Evolutionary conservation across 1,140 invertebrate genomes (phyloP).

Genomic region (roundworm (Caenorhabditis elegans)): DNA sequence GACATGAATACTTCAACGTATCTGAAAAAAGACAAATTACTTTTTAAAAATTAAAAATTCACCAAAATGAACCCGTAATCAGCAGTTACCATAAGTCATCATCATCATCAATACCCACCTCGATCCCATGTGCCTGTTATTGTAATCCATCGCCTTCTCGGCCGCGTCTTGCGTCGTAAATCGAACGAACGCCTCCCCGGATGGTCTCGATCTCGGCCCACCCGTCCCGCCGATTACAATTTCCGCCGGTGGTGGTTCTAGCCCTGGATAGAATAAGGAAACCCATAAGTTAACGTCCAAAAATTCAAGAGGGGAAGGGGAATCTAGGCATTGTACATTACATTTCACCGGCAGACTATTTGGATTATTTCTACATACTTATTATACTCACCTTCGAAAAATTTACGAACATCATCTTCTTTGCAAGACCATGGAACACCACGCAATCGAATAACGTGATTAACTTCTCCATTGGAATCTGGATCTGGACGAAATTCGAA

Average conservation of each 20-base stretch:
- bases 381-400: not conserved
- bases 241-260: constrained; percentile 22
- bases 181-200: constrained; percentile 22
- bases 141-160: constrained; percentile 5
- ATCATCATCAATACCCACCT: not conserved
- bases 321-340: too few species aligned
- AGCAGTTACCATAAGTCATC: not conserved
- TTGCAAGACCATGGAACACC: constrained; percentile 9
- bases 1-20: constrained; percentile 23
- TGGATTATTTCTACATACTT: too few species aligned
- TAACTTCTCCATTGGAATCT: not conserved
- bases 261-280: constrained; percentile 16
- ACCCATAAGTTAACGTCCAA: not conserved
- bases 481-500: not conserved
- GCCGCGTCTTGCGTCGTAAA: not conserved
- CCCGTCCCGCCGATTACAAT: constrained; percentile 11
- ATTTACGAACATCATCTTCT: not conserved
- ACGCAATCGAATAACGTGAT: not conserved
- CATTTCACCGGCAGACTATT: too few species aligned
- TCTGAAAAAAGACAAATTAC: not conserved
- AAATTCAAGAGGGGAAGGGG: too few species aligned
- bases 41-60: not conserved
- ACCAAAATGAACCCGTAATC: not conserved
- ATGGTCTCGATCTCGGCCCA: constrained; percentile 16
- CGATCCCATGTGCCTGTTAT: constrained; percentile 18